These are phyloP conservation scores for Heliconius erato DNA, from an alignment of 2,888 invertebrate species.

Conservation along the genomic window DNA sequence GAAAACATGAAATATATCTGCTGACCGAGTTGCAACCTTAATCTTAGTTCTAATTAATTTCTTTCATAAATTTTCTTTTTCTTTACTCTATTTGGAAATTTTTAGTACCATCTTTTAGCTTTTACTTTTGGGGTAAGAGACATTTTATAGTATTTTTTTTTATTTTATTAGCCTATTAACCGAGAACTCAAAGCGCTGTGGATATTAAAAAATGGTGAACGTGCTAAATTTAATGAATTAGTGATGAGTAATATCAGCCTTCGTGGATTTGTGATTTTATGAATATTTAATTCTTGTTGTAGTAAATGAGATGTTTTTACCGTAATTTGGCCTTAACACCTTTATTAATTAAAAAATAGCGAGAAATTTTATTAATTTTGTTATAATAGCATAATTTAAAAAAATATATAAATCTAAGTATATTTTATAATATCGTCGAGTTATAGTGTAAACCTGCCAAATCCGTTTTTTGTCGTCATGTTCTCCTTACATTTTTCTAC, in stretches of 20 bases:
- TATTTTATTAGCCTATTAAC: constrained; percentile 80
- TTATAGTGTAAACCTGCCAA: too few species aligned
- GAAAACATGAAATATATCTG: constrained; percentile 57
- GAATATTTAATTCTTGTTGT: constrained; percentile 73
- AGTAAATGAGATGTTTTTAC: constrained; percentile 73
- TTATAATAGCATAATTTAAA: too few species aligned
- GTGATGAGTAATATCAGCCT: constrained; percentile 76
- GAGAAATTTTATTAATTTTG: too few species aligned
- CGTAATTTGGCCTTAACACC: constrained; percentile 57
- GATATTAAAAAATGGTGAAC: constrained; percentile 75
- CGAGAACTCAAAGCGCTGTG: constrained; percentile 70
- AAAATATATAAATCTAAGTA: too few species aligned
- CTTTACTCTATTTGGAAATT: constrained; percentile 48
- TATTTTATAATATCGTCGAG: too few species aligned
- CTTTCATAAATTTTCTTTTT: constrained; percentile 32
- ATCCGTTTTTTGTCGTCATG: too few species aligned
- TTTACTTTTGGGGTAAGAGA: constrained; percentile 54
- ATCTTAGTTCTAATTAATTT: constrained; percentile 29
- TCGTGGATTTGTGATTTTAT: constrained; percentile 78
- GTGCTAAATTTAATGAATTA: constrained; percentile 83
- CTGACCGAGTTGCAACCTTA: not conserved
- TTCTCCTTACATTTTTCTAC: too few species aligned
- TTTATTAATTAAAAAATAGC: not conserved
- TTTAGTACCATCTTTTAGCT: constrained; percentile 50
- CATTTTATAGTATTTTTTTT: constrained; percentile 66